These are phyloP conservation scores for Nyctibius grandis DNA, from an alignment of 2,797 vertebrate genomes.

Conservation along the genomic window DNA sequence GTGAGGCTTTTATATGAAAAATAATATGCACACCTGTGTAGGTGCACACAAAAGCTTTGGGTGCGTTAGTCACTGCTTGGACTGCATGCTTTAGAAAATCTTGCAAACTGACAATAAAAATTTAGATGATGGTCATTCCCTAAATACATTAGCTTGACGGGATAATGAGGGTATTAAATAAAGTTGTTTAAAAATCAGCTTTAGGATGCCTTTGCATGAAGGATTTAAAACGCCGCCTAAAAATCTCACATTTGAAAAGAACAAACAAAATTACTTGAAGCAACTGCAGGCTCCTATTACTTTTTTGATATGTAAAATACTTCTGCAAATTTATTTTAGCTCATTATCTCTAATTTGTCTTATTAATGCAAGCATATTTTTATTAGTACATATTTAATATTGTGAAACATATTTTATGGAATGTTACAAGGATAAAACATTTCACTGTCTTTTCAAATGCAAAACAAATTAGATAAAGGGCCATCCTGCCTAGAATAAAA, in stretches of 20 bases:
- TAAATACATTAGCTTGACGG: background rate
- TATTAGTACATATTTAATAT: background rate
- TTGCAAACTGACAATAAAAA: background rate
- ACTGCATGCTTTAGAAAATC: background rate
- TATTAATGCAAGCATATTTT: background rate
- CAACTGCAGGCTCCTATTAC: background rate
- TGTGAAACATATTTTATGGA: background rate
- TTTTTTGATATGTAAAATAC: slow-evolving; percentile 52
- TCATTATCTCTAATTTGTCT: slow-evolving; percentile 26
- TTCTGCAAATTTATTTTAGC: slow-evolving; percentile 24
- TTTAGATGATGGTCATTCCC: background rate
- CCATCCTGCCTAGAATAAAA: background rate
- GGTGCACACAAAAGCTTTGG: background rate
- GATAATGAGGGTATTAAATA: background rate
- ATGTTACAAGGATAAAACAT: background rate
- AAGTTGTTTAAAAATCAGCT: background rate
- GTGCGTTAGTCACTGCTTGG: background rate
- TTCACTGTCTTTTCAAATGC: background rate
- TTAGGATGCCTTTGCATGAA: background rate
- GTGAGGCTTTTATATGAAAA: background rate
- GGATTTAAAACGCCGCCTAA: background rate
- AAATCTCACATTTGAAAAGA: slow-evolving; percentile 18
- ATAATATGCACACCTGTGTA: background rate
- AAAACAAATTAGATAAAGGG: background rate
- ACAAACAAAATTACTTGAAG: slow-evolving; percentile 22